Percentiles rank a stretch among this genome's conserved stretches.
Conservation (phyloP, 2,797 vertebrate species). For the Salarias fasciatus region DNA sequence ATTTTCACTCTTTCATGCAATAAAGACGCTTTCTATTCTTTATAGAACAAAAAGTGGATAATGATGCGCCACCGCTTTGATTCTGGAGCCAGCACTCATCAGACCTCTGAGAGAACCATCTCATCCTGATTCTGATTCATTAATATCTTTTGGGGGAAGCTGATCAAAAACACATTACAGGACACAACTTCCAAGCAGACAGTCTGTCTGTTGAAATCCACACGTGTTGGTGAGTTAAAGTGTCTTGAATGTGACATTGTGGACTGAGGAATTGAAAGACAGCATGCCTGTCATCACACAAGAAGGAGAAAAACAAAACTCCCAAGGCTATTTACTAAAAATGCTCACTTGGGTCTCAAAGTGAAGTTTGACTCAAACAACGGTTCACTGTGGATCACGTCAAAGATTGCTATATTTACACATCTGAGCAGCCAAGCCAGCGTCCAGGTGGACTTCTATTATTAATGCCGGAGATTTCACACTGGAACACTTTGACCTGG, state of each 20-base stretch:
- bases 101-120: conserved; percentile 4
- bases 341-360: conserved; percentile 21
- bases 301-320: neutral
- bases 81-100: conserved; percentile 17
- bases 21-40: conserved; percentile 23
- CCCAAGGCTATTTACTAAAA: neutral
- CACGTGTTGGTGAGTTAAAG: neutral
- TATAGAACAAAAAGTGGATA: conserved; percentile 18
- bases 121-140: conserved; percentile 28
- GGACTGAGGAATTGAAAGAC: conserved; percentile 20
- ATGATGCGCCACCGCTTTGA: conserved; percentile 5
- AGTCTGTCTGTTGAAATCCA: conserved; percentile 1
- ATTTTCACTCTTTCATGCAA: conserved; percentile 18
- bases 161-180: neutral
- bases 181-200: neutral
- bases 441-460: conserved; percentile 1
- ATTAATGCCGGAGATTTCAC: neutral
- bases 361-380: neutral
- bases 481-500: neutral
- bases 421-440: neutral
- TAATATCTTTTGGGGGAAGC: neutral
- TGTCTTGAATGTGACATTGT: conserved; percentile 3
- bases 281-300: conserved; percentile 3
- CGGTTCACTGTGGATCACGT: conserved; percentile 3
- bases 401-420: conserved; percentile 19